Conservation (phyloP, 2,888 invertebrate species). For the Patella caerulea region DNA sequence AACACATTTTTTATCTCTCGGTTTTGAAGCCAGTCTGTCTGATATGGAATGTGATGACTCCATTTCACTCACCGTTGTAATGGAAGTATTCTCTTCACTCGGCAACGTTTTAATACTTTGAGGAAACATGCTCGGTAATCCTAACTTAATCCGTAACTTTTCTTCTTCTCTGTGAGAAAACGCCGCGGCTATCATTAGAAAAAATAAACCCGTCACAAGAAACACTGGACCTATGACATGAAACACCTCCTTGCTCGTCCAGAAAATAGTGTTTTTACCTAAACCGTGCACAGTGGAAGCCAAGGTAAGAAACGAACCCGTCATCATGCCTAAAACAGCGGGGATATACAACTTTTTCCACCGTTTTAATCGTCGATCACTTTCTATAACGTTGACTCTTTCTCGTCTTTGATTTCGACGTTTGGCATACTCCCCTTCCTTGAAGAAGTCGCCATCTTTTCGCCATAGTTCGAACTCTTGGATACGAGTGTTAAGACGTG, state of each 20-base stretch:
- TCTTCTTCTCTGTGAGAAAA: slow-evolving; percentile 30
- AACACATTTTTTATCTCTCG: neutral
- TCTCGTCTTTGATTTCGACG: slow-evolving; percentile 27
- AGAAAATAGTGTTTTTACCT: slow-evolving; percentile 33
- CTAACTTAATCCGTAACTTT: slow-evolving; percentile 17
- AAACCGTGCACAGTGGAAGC: slow-evolving; percentile 34
- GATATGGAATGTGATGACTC: neutral
- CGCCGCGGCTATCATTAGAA: slow-evolving; percentile 33
- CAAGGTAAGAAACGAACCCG: slow-evolving; percentile 32
- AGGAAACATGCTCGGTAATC: slow-evolving; percentile 14
- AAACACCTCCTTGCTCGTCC: slow-evolving; percentile 26
- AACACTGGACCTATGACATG: slow-evolving; percentile 32
- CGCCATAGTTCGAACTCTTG: slow-evolving; percentile 29
- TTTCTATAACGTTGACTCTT: slow-evolving; percentile 5
- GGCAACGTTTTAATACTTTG: slow-evolving; percentile 6
- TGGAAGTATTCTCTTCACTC: neutral
- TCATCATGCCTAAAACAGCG: slow-evolving; percentile 26
- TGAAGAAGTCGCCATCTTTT: slow-evolving; percentile 27
- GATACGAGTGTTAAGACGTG: slow-evolving; percentile 12
- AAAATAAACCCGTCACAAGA: slow-evolving; percentile 26
- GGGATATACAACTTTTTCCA: slow-evolving; percentile 37
- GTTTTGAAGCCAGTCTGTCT: neutral
- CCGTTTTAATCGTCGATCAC: slow-evolving; percentile 25
- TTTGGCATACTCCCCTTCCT: slow-evolving; percentile 30
- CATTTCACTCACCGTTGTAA: neutral